phyloP scores from a whole-genome alignment of 2,888 invertebrate genomes.

The Limnephilus marmoratus region DNA sequence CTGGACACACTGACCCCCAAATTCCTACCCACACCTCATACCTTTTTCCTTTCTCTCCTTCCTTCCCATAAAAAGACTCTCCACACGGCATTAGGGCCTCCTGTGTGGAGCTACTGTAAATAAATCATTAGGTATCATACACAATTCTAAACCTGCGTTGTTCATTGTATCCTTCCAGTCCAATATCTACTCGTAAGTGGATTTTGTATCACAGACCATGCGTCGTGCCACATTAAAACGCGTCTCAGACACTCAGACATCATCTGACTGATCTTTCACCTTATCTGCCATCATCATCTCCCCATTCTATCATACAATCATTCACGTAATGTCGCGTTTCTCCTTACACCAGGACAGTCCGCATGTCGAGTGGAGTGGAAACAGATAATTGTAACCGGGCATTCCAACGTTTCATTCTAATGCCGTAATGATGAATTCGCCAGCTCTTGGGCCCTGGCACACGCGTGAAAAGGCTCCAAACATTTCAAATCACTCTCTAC shows the following conservation, averaged over 20 bases:
- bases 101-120: no score
- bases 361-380: background rate
- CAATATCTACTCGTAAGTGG: background rate
- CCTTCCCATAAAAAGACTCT: no score
- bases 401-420: background rate
- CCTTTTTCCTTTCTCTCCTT: no score
- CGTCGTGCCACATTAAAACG: background rate
- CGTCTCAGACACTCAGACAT: constrained; percentile 2
- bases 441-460: background rate
- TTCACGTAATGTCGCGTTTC: constrained; percentile 4
- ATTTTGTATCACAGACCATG: background rate
- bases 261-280: background rate
- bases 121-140: no score
- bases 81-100: no score
- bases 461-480: no score
- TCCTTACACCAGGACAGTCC: background rate
- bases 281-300: constrained; percentile 15
- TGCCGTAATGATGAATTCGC: background rate
- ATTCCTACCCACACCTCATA: no score
- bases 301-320: background rate
- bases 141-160: background rate
- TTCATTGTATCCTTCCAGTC: background rate
- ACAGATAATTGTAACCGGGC: background rate
- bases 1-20: no score
- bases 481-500: no score